These are phyloP conservation scores for Sphaerophoria rueppellii DNA, from an alignment of 2,888 invertebrate species.

Conservation along the genomic window DNA sequence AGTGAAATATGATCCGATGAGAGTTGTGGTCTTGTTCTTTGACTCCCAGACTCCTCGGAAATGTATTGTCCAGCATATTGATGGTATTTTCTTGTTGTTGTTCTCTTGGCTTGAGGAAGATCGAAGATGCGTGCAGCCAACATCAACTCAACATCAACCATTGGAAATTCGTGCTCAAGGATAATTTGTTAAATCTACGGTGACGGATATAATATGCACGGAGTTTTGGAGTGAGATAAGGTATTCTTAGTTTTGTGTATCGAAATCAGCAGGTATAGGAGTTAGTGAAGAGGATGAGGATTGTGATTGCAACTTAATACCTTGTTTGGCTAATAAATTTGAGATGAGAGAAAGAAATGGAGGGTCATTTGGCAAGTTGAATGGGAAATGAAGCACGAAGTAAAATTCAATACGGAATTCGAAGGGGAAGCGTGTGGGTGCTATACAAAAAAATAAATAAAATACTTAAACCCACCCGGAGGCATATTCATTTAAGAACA, in stretches of 20 bases:
- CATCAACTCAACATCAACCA: conserved; percentile 33
- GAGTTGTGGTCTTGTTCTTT: conserved; percentile 44
- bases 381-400: conserved; percentile 42
- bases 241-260: conserved; percentile 39
- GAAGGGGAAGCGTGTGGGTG: conserved; percentile 48
- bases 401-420: background rate
- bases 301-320: conserved; percentile 73
- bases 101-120: background rate
- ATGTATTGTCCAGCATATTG: conserved; percentile 35
- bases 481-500: conserved; percentile 61
- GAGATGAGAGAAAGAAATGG: conserved; percentile 48
- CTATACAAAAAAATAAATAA: background rate
- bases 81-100: conserved; percentile 19
- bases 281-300: conserved; percentile 16
- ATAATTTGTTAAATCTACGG: conserved; percentile 74
- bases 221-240: background rate
- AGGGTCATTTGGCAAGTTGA: conserved; percentile 41
- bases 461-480: conserved; percentile 37
- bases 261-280: background rate
- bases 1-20: conserved; percentile 73
- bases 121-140: conserved; percentile 55
- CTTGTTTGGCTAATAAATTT: conserved; percentile 71
- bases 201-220: conserved; percentile 69
- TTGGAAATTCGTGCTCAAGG: conserved; percentile 73
- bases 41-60: too few species aligned